Conservation (phyloP, 2,113 vertebrate species). For the Mus pahari region DNA sequence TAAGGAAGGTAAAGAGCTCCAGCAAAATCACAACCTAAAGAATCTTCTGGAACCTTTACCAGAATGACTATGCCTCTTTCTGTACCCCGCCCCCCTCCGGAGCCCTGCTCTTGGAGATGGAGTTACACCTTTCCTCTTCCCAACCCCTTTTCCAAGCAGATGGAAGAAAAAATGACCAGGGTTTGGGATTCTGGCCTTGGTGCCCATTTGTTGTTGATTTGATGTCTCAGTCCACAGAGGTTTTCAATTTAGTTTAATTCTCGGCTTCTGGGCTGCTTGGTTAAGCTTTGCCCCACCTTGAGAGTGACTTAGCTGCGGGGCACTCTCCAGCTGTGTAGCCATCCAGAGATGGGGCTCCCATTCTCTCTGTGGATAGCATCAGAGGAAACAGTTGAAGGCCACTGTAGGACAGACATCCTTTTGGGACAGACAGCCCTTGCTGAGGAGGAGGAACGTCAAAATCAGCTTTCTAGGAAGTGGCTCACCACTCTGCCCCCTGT, state of each 20-base stretch:
- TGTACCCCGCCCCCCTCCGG: background rate
- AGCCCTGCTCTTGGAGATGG: background rate
- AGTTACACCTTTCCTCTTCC: background rate
- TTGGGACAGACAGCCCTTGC: constrained; percentile 72
- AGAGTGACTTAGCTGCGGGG: constrained; percentile 66
- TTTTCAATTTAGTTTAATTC: constrained; percentile 55
- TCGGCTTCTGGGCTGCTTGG: background rate
- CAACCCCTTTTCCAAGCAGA: background rate
- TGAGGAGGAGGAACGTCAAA: constrained; percentile 67
- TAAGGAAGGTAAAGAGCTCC: constrained; percentile 33
- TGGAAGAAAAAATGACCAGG: background rate
- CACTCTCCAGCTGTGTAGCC: constrained; percentile 20
- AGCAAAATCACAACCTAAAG: constrained; percentile 1
- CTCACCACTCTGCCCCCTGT: background rate
- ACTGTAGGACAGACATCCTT: constrained; percentile 82
- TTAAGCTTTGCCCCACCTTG: constrained; percentile 57
- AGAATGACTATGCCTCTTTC: background rate
- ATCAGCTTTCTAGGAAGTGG: constrained; percentile 75
- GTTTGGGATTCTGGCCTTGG: background rate
- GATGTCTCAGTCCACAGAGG: constrained; percentile 26
- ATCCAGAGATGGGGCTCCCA: constrained; percentile 22
- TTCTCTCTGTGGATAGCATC: constrained; percentile 85
- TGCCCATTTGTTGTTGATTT: background rate
- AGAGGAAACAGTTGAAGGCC: constrained; percentile 81
- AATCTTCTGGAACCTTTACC: background rate